Percentiles rank a stretch among this genome's conserved stretches.
Evolutionary conservation across 2,797 vertebrate genomes (phyloP).

Genomic region (Rhinella marina): DNA sequence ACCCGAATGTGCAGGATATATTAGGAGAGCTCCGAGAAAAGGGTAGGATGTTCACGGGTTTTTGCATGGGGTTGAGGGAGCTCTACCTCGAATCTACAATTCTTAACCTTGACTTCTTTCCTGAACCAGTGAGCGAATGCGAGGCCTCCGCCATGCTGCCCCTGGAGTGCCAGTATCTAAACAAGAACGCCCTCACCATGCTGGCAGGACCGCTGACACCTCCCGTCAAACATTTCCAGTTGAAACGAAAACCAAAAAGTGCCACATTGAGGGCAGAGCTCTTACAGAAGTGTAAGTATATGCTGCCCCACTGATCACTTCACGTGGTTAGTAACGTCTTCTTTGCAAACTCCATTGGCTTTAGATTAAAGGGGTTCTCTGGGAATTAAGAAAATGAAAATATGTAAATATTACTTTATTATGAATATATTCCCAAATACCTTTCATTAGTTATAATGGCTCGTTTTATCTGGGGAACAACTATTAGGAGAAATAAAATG

Average conservation of each 20-base stretch:
- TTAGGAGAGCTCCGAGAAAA: conserved; percentile 96
- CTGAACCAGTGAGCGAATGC: conserved; percentile 87
- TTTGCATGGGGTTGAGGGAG: too few relatives aligned
- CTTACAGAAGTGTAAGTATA: conserved; percentile 91
- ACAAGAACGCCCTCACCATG: conserved; percentile 94
- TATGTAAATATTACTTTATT: too few relatives aligned
- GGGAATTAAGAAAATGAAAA: too few relatives aligned
- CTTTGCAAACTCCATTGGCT: too few relatives aligned
- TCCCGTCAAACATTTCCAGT: conserved; percentile 96
- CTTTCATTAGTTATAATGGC: too few relatives aligned
- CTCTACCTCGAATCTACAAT: neutral
- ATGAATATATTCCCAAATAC: too few relatives aligned
- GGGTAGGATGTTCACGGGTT: conserved; percentile 73
- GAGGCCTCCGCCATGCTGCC: conserved; percentile 96
- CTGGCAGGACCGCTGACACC: conserved; percentile 95
- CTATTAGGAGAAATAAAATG: too few relatives aligned
- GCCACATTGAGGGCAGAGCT: conserved; percentile 96
- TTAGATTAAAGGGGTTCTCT: too few relatives aligned
- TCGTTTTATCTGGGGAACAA: too few relatives aligned
- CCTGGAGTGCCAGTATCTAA: conserved; percentile 96
- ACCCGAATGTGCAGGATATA: conserved; percentile 97
- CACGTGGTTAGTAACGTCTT: too few relatives aligned
- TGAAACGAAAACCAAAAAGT: conserved; percentile 97
- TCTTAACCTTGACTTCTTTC: neutral
- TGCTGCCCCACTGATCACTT: too few relatives aligned